Base-by-base conservation (phyloP, 2,797 vertebrate genomes). In the Alfaro cultratus region DNA sequence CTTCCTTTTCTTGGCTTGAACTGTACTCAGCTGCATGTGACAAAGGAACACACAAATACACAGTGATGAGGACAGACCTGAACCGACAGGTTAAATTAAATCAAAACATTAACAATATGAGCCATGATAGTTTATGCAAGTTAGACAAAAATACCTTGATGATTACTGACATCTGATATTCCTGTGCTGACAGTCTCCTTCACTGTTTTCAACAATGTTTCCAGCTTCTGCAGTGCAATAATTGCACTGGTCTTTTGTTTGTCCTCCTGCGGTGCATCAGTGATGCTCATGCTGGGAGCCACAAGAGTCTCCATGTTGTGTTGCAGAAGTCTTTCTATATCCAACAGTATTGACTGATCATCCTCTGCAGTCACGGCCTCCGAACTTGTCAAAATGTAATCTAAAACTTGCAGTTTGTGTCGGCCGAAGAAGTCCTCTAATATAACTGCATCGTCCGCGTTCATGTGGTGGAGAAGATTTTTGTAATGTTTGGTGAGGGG, bases 361-460 rank as follows among this genome's bases (percentile, higher is more conserved):
- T 86, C 23, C 15, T 85, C 85, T 10, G 64, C 83, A 15, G 80
- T 85, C n/a, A 34, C 41, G 1, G 2, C 41, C 13, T 83, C 77
- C 34, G 85, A 78, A 49, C 84, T 91, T 70, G 85, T 87, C 34
- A 95, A 87, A 70, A 86, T 75, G 77, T 93, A 88, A 64, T 96
- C 92, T 79, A 96, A 84, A 92, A 93, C 93, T 77, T 95, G 86
- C 62, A 96, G 78, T 84, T 94, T 95, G 75, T 92, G 83, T 72
- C 45, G 83, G 21, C 95, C 92, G 41, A 95, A 94, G 49, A 93
- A 55, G n/a, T 93, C 87, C 41, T 77, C 70, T 86, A 95, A 85
- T 77, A 87, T 9, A 31, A 77, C 34, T 0, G 76, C 78, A 57
- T 94, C 78, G 4, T 91, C 86, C 1, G 43, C 23, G 41, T 34